phyloP scores from a whole-genome alignment of 2,113 vertebrate species.

The Thamnophis sirtalis region DNA sequence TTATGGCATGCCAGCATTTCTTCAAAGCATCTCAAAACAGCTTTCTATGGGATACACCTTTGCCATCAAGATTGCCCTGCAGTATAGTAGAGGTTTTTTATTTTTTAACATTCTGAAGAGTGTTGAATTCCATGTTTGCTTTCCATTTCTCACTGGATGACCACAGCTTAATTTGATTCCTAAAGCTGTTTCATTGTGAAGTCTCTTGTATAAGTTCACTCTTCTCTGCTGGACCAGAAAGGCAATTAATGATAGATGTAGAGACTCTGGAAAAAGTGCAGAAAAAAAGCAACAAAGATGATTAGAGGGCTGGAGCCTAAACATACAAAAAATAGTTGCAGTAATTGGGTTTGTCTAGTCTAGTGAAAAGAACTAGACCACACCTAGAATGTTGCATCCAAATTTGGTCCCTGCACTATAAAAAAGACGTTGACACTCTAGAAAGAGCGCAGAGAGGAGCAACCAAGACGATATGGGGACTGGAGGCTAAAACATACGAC shows the following conservation, averaged over 20 bases:
- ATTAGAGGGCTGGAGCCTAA: not conserved
- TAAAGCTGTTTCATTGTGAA: not conserved
- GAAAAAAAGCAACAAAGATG: not conserved
- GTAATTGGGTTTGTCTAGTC: not conserved
- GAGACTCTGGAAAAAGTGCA: not conserved
- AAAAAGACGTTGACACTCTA: not conserved
- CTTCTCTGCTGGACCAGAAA: not conserved
- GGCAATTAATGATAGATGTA: not conserved
- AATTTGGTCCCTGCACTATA: too few relatives aligned
- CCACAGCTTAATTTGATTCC: not conserved
- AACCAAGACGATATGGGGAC: not conserved
- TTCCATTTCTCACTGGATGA: not conserved
- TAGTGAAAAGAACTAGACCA: not conserved
- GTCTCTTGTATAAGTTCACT: not conserved
- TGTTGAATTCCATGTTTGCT: not conserved
- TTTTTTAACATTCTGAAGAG: not conserved
- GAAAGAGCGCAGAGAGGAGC: not conserved
- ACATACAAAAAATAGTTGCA: not conserved
- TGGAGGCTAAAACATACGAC: not conserved
- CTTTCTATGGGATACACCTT: not conserved
- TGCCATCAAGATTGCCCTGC: not conserved
- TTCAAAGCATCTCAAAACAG: not conserved
- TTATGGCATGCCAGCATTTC: not conserved
- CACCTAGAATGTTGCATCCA: too few relatives aligned
- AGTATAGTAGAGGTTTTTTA: not conserved